Conservation (phyloP, 2,888 invertebrate species). For the Cremastobaeus sp. region DNA sequence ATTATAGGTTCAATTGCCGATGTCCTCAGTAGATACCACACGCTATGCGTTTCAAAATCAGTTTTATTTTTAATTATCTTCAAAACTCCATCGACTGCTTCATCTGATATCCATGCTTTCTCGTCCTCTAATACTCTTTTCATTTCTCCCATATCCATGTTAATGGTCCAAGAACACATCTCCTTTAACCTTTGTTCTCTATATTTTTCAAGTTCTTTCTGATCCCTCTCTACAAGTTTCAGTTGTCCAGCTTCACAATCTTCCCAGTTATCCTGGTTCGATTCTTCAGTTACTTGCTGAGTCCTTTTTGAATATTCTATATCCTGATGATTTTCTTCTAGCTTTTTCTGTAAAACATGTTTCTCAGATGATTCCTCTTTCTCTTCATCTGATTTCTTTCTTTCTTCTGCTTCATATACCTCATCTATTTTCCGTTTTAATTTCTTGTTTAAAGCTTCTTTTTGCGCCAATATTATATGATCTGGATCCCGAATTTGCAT, state of each 20-base stretch:
- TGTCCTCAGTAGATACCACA: not conserved
- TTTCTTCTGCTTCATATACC: not conserved
- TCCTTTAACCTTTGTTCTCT: no score
- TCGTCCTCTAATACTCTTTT: not conserved
- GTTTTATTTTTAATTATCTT: constrained; percentile 2
- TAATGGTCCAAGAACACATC: not conserved
- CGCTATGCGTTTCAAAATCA: constrained; percentile 4
- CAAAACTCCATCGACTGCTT: constrained; percentile 2
- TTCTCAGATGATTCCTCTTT: no score
- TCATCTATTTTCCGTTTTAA: not conserved
- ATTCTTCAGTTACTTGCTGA: no score
- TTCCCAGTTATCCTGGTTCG: no score
- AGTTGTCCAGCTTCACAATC: no score
- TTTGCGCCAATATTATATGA: not conserved
- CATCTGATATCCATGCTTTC: not conserved
- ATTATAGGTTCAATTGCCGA: not conserved
- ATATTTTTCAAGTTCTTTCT: no score
- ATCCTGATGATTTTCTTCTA: no score
- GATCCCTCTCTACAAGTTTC: no score
- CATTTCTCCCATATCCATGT: not conserved
- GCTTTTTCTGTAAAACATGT: no score
- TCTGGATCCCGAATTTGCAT: not conserved
- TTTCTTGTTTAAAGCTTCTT: not conserved
- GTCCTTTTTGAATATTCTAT: no score
- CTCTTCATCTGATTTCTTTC: no score